These are phyloP conservation scores for Epinephelus coioides DNA, from an alignment of 2,797 vertebrate genomes.

Conservation along the genomic window DNA sequence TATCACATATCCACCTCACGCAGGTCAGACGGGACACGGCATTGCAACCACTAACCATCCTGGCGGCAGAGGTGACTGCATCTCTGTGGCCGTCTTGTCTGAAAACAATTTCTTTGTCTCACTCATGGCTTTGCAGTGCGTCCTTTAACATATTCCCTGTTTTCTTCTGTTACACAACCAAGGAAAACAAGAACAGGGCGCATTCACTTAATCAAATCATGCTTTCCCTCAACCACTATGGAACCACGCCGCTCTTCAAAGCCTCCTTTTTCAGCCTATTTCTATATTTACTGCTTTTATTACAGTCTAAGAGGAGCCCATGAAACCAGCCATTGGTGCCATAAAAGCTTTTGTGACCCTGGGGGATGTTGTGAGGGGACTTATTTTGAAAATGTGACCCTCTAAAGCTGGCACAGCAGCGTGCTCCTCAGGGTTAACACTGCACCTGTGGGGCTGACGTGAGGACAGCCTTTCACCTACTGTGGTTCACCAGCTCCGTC, in stretches of 20 bases:
- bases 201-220: constrained; percentile 67
- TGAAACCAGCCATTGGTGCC: constrained; percentile 56
- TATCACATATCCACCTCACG: constrained; percentile 65
- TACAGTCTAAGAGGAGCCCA: constrained; percentile 64
- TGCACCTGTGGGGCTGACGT: constrained; percentile 53
- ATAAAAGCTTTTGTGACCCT: constrained; percentile 62
- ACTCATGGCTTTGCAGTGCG: constrained; percentile 27
- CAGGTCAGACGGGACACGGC: constrained; percentile 65
- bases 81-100: constrained; percentile 44
- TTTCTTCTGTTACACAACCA: constrained; percentile 31
- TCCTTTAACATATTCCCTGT: constrained; percentile 27
- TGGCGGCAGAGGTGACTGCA: constrained; percentile 56
- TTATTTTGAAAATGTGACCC: constrained; percentile 65
- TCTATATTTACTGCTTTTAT: constrained; percentile 77
- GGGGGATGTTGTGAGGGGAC: constrained; percentile 31
- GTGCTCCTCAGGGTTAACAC: constrained; percentile 28
- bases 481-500: constrained; percentile 67
- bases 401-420: not conserved
- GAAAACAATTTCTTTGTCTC: constrained; percentile 63
- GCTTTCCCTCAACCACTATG: constrained; percentile 47
- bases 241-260: constrained; percentile 60
- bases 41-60: constrained; percentile 58
- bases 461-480: constrained; percentile 53
- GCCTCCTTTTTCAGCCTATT: constrained; percentile 34
- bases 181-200: constrained; percentile 55